Base-by-base conservation (phyloP, 2,113 vertebrate genomes). In the Mormyrus iriodes region DNA sequence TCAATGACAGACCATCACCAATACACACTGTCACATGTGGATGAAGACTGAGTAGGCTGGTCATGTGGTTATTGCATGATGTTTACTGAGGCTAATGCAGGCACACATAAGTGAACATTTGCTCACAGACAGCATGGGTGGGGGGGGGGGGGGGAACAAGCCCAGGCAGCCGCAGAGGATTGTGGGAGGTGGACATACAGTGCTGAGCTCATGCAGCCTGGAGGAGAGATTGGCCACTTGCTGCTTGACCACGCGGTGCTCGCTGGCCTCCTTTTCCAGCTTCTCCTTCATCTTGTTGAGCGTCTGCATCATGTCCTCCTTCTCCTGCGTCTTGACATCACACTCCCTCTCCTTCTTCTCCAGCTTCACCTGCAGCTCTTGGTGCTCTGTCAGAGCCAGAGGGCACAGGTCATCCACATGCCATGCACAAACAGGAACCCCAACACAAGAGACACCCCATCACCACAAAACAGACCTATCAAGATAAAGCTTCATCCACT, bases 261-360 rank as follows among this genome's bases (percentile, higher is more conserved):
- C 99, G 0, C 91, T 96, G 27, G 96, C 96, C 93, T 99, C 99
- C 91, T 97, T 98, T 90, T 99, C 98, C 90, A 99, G 96, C 91
- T 99, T 99, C 94, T 99, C 99, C 94, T 99, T 99, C 99, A 99
- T 99, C 95, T 99, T 99, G 93, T 98, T 99, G 92, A 99, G 96
- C 0, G 99, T 99, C 95, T 98, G 97, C 99, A 99, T 99, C 98
- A 99, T 99, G 92, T 99, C 98, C 21, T 99, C 99, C 90, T 99
- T 99, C 95, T 99, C 99, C 92, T 99, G 98, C 13, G 98, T 96
- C 95, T 99, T 99, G 91, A 97, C 98, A 0, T 99, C 99, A 17
- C 99, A 99, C 90, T 99, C 99, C 0, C 99, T 91, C 91, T 99
- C 99, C 91, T 99, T 99, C 95, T 99, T 99, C 65, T 99, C 99